Conservation (phyloP, 2,888 invertebrate genomes). For the Acanthosoma haemorrhoidale region DNA sequence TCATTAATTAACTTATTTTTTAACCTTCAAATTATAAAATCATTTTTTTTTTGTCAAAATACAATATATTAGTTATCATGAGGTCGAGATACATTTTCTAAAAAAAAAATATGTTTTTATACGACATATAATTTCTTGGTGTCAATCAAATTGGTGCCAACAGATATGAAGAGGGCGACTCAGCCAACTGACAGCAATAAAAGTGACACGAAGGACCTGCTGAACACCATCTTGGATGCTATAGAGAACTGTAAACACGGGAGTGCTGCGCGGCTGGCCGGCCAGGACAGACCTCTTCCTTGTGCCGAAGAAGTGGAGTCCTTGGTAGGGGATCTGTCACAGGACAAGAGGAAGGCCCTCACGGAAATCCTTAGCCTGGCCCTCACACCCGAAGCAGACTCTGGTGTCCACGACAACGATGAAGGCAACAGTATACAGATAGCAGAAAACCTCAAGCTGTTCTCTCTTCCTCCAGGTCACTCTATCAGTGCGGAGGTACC, state of each 20-base stretch:
- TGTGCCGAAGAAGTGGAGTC: slow-evolving; percentile 2
- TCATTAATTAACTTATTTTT: too few species aligned
- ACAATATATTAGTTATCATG: too few species aligned
- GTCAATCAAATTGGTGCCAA: not conserved
- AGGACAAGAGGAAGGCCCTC: not conserved
- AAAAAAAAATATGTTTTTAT: too few species aligned
- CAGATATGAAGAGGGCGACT: not conserved
- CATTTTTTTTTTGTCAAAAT: too few species aligned
- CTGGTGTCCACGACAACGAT: not conserved
- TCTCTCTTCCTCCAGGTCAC: not conserved
- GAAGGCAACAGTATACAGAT: not conserved
- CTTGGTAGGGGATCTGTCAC: not conserved
- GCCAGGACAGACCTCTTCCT: too few species aligned
- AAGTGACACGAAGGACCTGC: not conserved
- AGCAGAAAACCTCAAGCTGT: not conserved
- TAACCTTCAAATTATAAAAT: too few species aligned
- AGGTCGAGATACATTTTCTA: too few species aligned
- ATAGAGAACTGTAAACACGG: not conserved
- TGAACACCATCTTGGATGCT: not conserved
- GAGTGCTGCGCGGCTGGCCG: not conserved
- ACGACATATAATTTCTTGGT: not conserved
- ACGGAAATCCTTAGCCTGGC: not conserved
- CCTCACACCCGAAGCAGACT: too few species aligned
- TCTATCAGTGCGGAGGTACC: not conserved
- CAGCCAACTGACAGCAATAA: not conserved